Evolutionary conservation across 2,113 vertebrate species (phyloP).

Genomic region (Passer montanus): DNA sequence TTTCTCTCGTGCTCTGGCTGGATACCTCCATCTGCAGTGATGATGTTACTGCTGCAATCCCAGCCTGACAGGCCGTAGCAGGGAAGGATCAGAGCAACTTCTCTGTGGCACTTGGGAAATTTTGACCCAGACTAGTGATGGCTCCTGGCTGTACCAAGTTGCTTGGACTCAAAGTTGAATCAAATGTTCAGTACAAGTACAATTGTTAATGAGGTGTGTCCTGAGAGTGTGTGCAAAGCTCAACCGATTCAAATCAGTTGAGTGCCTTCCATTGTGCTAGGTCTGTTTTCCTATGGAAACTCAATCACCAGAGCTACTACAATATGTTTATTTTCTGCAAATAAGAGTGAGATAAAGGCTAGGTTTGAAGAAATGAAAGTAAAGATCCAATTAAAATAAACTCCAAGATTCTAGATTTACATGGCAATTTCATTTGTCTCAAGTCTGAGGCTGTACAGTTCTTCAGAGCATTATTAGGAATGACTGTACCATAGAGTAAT

Average conservation of each 20-base stretch:
- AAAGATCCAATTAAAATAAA: not conserved
- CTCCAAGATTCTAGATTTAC: not conserved
- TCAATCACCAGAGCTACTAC: not conserved
- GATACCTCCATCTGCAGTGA: not conserved
- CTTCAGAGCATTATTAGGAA: not conserved
- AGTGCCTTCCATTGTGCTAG: not conserved
- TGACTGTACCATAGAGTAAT: not conserved
- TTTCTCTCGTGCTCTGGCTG: not conserved
- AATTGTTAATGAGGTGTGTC: not conserved
- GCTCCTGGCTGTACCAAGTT: not conserved
- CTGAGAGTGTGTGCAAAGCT: not conserved
- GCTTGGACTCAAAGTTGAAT: not conserved
- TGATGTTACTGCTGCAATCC: not conserved
- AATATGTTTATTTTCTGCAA: not conserved
- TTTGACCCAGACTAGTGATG: not conserved
- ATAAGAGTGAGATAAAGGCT: not conserved
- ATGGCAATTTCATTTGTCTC: not conserved
- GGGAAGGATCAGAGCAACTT: not conserved
- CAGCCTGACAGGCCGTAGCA: not conserved
- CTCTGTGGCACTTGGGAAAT: not conserved
- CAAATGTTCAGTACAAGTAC: not conserved
- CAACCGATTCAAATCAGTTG: not conserved
- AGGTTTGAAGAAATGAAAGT: not conserved
- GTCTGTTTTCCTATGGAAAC: not conserved
- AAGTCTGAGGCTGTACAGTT: not conserved